Base-by-base conservation (phyloP, 2,797 vertebrate genomes). In the Coccyzus lansbergi region DNA sequence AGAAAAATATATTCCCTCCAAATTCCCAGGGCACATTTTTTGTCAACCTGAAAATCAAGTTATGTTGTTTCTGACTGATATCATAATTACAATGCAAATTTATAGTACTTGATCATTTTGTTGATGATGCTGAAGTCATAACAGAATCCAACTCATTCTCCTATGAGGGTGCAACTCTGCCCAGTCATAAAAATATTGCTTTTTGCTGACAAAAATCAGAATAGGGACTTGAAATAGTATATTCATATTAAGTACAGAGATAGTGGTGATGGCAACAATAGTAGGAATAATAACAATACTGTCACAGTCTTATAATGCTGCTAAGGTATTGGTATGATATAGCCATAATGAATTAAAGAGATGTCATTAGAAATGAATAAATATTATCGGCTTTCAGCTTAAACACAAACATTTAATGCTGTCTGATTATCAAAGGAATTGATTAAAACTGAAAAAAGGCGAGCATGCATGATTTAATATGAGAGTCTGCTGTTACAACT, bases 21-120 rank as follows among this genome's bases (percentile, higher is more conserved):
- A 94, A 93, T 79, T 95, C 91, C 76, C 79, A 74, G 48, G 36
- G 40, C 19, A 83, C 15, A 26, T 76, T 88, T 26, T 67, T 48
- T 90, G 77, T 72, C 84, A 88, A 75, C 29, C 63, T 92, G 79
- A 89, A 95, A 94, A 93, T 55, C 76, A 92, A 86, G 56, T 79
- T 86, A 46, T 82, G 81, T 81, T 86, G 58, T 79, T 92, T 86
- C 80, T 81, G 88, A 74, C 84, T 64, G 86, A 93, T 59, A 95
- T 80, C 34, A 83, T 72, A 86, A 90, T 95, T 91, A 67, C 56
- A 89, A 92, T 15, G 65, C 81, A 81, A 91, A 69, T 86, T 82
- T 91, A 94, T 31, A 91, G 33, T n/a, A 67, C 55, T 83, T 63
- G 76, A 89, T 85, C 7, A 64, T 93, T 95, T 94, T 89, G 58